Conservation (phyloP, 2,888 invertebrate species). For the Lycia hirtaria region DNA sequence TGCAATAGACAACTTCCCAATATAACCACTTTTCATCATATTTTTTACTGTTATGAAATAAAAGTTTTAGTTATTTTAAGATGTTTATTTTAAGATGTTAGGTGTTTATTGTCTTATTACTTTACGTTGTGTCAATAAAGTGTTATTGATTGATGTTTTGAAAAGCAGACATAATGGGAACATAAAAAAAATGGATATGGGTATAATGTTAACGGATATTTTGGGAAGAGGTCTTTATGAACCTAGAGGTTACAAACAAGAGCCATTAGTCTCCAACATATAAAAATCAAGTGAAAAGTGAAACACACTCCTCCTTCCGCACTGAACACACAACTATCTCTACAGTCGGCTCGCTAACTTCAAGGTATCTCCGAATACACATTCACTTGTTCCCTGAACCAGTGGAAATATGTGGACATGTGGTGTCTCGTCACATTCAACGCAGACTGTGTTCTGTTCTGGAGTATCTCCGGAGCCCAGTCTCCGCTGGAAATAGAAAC, state of each 20-base stretch:
- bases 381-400: slow-evolving; percentile 92
- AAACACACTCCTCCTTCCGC: slow-evolving; percentile 52
- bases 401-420: slow-evolving; percentile 89
- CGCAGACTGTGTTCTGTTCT: slow-evolving; percentile 87
- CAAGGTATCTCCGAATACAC: slow-evolving; percentile 89
- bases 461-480: slow-evolving; percentile 91
- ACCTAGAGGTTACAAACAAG: not conserved
- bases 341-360: slow-evolving; percentile 52
- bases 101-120: no score
- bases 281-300: slow-evolving; percentile 8
- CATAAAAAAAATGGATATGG: no score
- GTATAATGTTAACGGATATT: no score
- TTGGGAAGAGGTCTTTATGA: not conserved
- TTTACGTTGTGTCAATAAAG: no score
- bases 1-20: no score
- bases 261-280: not conserved
- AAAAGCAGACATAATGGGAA: no score
- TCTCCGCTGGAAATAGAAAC: slow-evolving; percentile 87
- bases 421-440: slow-evolving; percentile 89
- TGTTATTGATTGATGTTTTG: no score
- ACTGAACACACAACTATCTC: slow-evolving; percentile 52
- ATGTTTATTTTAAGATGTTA: no score
- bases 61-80: no score
- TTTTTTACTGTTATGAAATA: no score
- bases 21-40: no score